Evolutionary conservation across 2,888 invertebrate genomes (phyloP), one percentile per base, ranked within the genome.

Genomic region (Ochlodes sylvanus): DNA sequence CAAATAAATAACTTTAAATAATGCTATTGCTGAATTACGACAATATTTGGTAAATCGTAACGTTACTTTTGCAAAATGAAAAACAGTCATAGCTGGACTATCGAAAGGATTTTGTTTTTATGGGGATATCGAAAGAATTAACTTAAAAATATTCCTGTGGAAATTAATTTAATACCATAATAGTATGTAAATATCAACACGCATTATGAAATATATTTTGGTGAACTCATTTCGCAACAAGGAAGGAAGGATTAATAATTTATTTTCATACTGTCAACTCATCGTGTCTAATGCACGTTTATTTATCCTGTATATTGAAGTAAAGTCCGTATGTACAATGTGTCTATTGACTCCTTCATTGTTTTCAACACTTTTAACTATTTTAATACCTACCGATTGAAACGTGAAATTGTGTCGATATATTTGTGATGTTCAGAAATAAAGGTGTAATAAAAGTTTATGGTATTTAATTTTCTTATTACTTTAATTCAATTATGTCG

Each of bases 391-490:
- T 42, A 58, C 21, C 14, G 9, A 42, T 42, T 63, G 52, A 58
- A 44, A 66, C 27, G 73, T 72, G n/a, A n/a, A 82, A 82, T 78
- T 82, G 55, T 81, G 82, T 84, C 80, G 76, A 85, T 79, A 79
- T 86, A 85, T 84, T 88, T 88, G 86, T 88, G 88, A 88, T 87
- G 89, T 87, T 88, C 80, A 73, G 76, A 85, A 85, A 86, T 88
- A 89, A 87, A 78, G 76, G 81, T 81, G 75, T 81, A 77, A 72
- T 71, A 60, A 60, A 65, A 52, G n/a, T 12, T 32, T 0, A 27
- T 7, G n/a, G 19, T 56, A 9, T 56, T 64, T 64, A 1, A 38
- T 38, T 34, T 34, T 1, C 9, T 34, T 32, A 61, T 50, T 50
- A 12, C 27, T 54, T 27, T 27, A 27, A 27, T 27, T 27, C 27